Conservation (phyloP, 1,140 invertebrate species). For the Schmidtea mediterranea region DNA sequence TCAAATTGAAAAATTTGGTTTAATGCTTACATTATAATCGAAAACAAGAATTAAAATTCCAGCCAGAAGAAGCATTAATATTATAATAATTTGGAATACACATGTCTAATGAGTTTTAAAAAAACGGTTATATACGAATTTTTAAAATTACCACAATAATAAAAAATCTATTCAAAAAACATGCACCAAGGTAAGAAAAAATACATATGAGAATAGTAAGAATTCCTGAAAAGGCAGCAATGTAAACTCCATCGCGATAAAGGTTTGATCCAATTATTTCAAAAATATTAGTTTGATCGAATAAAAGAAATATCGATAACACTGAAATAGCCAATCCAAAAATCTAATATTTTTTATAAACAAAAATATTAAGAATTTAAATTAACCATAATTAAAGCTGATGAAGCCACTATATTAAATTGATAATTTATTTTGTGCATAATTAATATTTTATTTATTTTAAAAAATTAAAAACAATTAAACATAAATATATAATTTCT, state of each 20-base stretch:
- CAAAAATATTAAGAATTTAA: no score
- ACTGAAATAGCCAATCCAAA: no score
- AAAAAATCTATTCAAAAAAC: background rate
- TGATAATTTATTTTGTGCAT: no score
- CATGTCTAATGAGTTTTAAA: background rate
- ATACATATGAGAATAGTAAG: background rate
- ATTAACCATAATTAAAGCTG: no score
- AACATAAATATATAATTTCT: no score
- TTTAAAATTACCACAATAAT: background rate
- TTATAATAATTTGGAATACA: background rate
- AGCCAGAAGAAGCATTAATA: background rate
- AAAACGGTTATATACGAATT: background rate
- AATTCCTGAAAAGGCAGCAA: background rate
- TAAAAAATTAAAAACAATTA: no score
- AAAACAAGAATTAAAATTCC: background rate
- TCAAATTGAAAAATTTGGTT: background rate
- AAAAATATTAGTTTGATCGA: background rate
- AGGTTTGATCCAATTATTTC: conserved; percentile 1
- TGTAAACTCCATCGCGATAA: background rate
- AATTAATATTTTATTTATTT: no score
- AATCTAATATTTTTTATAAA: no score
- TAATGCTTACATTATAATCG: background rate
- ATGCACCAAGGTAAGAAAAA: background rate
- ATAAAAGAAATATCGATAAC: no score
- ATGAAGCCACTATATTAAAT: no score